Conservation (phyloP, 2,797 vertebrate species). For the Sebastes kiyomatsui region DNA sequence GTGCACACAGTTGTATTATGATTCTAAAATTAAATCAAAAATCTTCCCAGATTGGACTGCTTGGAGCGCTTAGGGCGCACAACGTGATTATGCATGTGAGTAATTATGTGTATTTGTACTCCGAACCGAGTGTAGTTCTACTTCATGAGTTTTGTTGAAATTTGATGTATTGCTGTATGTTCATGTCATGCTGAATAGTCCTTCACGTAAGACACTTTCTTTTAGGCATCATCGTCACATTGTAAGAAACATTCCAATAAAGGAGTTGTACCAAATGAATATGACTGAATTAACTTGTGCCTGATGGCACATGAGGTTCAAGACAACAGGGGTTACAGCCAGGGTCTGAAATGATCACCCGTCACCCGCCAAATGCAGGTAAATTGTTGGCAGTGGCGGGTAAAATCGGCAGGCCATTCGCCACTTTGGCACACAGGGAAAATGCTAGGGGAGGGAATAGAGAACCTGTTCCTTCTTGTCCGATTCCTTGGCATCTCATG, state of each 20-base stretch:
- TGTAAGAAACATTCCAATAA: neutral
- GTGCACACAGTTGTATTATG: neutral
- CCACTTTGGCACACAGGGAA: too few species aligned
- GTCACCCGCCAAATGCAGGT: too few species aligned
- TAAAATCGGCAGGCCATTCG: too few species aligned
- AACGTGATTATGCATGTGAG: slow-evolving; percentile 11
- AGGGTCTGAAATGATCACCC: too few species aligned
- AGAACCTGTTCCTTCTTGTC: too few species aligned
- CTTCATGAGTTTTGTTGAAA: neutral
- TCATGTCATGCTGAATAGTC: neutral
- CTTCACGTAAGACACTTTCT: neutral
- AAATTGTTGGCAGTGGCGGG: too few species aligned
- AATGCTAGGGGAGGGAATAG: too few species aligned
- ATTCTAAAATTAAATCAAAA: slow-evolving; percentile 29
- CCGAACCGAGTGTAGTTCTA: neutral
- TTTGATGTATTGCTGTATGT: neutral
- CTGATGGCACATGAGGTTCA: neutral
- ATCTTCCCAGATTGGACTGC: slow-evolving; percentile 37
- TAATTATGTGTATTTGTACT: neutral
- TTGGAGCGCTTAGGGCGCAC: slow-evolving; percentile 11
- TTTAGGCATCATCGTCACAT: neutral
- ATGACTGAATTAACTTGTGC: neutral
- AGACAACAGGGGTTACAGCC: neutral
- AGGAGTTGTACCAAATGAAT: neutral
- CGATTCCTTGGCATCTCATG: too few species aligned